These are phyloP conservation scores for Sorex araneus DNA, from an alignment of 2,113 vertebrate species.

Conservation along the genomic window DNA sequence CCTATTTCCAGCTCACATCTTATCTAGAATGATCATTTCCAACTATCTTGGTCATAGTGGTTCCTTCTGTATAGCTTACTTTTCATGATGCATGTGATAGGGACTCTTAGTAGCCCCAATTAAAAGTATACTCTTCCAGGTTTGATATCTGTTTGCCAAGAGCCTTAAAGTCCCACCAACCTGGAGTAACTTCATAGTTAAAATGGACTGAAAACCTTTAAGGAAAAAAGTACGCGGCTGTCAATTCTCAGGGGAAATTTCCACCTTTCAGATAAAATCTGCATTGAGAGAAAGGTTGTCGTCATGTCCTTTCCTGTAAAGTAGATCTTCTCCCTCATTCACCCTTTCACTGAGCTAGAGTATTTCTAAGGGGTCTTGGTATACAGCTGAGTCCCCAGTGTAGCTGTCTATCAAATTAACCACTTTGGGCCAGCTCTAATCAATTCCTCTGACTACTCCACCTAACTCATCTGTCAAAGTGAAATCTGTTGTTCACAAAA, in stretches of 20 bases:
- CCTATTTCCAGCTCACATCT: too few species aligned
- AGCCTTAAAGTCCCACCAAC: neutral
- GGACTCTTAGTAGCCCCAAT: neutral
- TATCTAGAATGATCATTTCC: too few species aligned
- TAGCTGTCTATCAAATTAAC: neutral
- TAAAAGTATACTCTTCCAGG: neutral
- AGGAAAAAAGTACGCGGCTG: neutral
- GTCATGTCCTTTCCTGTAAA: neutral
- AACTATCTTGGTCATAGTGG: too few species aligned
- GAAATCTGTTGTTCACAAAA: constrained; percentile 25
- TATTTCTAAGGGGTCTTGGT: neutral
- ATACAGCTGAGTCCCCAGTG: neutral
- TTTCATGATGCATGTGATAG: neutral
- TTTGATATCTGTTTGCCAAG: neutral
- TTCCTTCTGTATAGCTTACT: neutral
- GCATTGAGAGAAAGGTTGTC: constrained; percentile 19
- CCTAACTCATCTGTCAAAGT: neutral
- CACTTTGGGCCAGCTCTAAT: neutral
- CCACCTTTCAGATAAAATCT: neutral
- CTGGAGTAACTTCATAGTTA: constrained; percentile 20
- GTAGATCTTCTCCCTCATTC: neutral
- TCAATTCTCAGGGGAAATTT: neutral
- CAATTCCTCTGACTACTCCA: neutral
- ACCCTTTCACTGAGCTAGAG: neutral
- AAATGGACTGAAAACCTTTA: constrained; percentile 30